Evolutionary conservation across 2,888 invertebrate species (phyloP).

Genomic region (Cistogaster globosa): DNA sequence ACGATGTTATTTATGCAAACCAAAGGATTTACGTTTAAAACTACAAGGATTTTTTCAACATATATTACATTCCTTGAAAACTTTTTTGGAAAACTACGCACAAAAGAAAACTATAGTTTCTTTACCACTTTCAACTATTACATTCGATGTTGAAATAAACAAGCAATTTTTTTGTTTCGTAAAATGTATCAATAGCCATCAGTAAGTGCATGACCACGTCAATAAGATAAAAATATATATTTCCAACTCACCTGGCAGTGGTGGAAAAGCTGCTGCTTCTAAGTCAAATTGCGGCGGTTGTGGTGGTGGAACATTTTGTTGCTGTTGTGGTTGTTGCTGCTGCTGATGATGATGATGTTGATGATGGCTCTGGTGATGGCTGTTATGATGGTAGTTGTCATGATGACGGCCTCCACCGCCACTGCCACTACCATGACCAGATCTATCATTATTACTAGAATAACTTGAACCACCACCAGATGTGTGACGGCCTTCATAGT

Average conservation of each 20-base stretch:
- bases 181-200: too few relatives aligned
- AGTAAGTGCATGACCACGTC: too few relatives aligned
- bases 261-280: constrained; percentile 91
- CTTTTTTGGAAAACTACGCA: too few relatives aligned
- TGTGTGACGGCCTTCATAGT: constrained; percentile 65
- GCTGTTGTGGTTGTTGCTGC: constrained; percentile 79
- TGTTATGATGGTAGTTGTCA: constrained; percentile 74
- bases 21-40: too few relatives aligned
- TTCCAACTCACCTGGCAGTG: constrained; percentile 86
- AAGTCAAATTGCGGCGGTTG: constrained; percentile 89
- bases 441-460: constrained; percentile 68
- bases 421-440: constrained; percentile 73
- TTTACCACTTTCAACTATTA: too few relatives aligned
- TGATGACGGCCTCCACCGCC: constrained; percentile 75
- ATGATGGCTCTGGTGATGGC: constrained; percentile 75
- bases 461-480: constrained; percentile 67
- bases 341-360: constrained; percentile 75
- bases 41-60: too few relatives aligned
- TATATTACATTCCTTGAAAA: too few relatives aligned
- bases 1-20: too few relatives aligned
- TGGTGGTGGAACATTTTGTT: constrained; percentile 79
- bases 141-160: too few relatives aligned
- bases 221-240: not conserved
- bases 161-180: too few relatives aligned
- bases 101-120: too few relatives aligned